Percentiles rank a stretch among this genome's conserved stretches.
These are phyloP conservation scores for Acrobasis repandana DNA, from an alignment of 2,888 invertebrate species.

Conservation along the genomic window DNA sequence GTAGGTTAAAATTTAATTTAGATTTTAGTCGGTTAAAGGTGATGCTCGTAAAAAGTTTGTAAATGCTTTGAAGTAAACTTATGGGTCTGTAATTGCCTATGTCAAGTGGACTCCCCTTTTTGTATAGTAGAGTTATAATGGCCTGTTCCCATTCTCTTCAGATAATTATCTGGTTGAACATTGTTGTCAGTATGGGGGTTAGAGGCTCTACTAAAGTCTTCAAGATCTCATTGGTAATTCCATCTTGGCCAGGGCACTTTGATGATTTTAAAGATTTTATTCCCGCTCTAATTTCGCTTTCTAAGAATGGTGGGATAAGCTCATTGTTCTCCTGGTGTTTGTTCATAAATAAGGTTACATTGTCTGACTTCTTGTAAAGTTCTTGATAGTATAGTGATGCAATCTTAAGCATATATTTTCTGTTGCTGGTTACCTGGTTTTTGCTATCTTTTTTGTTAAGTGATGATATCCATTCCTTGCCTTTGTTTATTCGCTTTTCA, in stretches of 20 bases:
- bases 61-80: constrained; percentile 27
- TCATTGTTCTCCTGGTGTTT: background rate
- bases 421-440: background rate
- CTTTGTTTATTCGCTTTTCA: too few species aligned
- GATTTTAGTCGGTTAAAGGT: constrained; percentile 1
- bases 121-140: constrained; percentile 29
- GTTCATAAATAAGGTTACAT: background rate
- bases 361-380: background rate
- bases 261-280: constrained; percentile 14
- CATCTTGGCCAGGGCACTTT: constrained; percentile 24
- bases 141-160: background rate
- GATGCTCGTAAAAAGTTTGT: constrained; percentile 31
- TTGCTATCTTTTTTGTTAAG: too few species aligned
- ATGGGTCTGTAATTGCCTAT: constrained; percentile 32
- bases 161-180: constrained; percentile 21
- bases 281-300: constrained; percentile 1
- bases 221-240: constrained; percentile 23
- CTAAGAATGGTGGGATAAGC: too few species aligned
- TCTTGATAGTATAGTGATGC: background rate
- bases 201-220: constrained; percentile 23
- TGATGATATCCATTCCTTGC: too few species aligned
- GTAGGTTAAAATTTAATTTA: background rate
- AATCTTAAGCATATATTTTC: background rate
- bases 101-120: constrained; percentile 27
- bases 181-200: constrained; percentile 19